These are phyloP conservation scores for Novumbra hubbsi DNA, from an alignment of 2,797 vertebrate species.

Conservation along the genomic window DNA sequence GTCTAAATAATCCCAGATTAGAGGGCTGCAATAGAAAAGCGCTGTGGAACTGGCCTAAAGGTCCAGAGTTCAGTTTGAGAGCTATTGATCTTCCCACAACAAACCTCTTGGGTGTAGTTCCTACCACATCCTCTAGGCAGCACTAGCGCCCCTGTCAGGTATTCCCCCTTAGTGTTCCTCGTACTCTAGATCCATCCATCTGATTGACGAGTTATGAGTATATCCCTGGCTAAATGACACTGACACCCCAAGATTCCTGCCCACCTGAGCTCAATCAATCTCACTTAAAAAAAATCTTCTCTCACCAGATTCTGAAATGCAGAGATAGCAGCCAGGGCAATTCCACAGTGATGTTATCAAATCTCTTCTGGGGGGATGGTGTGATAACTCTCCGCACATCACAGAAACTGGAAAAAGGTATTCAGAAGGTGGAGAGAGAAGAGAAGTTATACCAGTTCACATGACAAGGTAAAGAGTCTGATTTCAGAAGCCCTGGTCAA, in stretches of 20 bases:
- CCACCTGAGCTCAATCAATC: constrained; percentile 73
- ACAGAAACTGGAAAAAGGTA: constrained; percentile 19
- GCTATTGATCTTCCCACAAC: not conserved
- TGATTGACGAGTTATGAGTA: constrained; percentile 74
- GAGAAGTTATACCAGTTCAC: constrained; percentile 17
- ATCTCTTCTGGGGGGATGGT: constrained; percentile 55
- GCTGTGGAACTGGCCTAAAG: too few species aligned
- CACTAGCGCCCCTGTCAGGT: constrained; percentile 12
- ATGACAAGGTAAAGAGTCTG: constrained; percentile 12
- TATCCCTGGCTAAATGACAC: constrained; percentile 70
- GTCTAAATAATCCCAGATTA: too few species aligned
- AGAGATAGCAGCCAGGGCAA: constrained; percentile 65
- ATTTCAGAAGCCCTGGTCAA: constrained; percentile 28
- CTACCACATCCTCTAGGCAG: constrained; percentile 19
- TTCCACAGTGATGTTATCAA: constrained; percentile 67
- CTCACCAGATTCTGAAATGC: constrained; percentile 56
- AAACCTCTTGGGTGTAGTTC: not conserved
- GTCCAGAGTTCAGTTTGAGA: too few species aligned
- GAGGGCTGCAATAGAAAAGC: too few species aligned
- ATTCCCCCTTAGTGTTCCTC: constrained; percentile 21
- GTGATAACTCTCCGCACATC: constrained; percentile 52
- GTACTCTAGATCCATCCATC: constrained; percentile 63
- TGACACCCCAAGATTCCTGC: constrained; percentile 66
- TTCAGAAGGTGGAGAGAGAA: not conserved
- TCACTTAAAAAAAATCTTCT: constrained; percentile 71